Percentiles rank a stretch among this genome's conserved stretches.
Evolutionary conservation across 2,888 invertebrate species (phyloP).

Genomic region (Pseudolycoriella hygida): DNA sequence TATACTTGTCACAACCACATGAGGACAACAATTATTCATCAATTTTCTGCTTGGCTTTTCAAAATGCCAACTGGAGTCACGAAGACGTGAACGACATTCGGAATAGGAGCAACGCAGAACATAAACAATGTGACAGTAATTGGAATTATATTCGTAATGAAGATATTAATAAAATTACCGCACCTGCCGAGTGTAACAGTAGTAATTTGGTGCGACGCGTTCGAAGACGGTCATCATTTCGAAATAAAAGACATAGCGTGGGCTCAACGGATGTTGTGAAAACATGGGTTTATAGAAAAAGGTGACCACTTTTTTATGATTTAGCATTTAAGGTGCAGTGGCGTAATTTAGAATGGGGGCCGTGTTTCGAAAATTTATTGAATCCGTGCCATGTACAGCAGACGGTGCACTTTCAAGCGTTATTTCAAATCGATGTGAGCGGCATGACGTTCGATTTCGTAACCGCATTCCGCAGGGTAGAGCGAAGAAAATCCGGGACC

Average conservation of each 20-base stretch:
- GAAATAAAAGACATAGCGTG: conserved; percentile 7
- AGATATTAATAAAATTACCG: background rate
- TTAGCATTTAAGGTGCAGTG: background rate
- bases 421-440: no score
- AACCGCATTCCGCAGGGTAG: no score
- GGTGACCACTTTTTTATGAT: background rate
- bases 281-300: conserved; percentile 12
- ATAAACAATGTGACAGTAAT: background rate
- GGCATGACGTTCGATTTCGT: no score
- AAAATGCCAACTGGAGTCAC: background rate
- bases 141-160: background rate
- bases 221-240: conserved; percentile 2
- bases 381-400: no score
- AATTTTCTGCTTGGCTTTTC: background rate
- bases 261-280: conserved; percentile 11
- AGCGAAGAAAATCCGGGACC: no score
- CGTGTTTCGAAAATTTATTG: no score
- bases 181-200: background rate
- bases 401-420: no score
- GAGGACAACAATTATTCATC: background rate
- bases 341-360: no score
- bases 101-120: background rate
- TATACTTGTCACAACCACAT: background rate
- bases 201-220: conserved; percentile 2
- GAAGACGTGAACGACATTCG: background rate